Percentiles rank a stretch among this genome's conserved stretches.
Conservation (phyloP, 2,888 invertebrate species). For the Pollenia angustigena region DNA sequence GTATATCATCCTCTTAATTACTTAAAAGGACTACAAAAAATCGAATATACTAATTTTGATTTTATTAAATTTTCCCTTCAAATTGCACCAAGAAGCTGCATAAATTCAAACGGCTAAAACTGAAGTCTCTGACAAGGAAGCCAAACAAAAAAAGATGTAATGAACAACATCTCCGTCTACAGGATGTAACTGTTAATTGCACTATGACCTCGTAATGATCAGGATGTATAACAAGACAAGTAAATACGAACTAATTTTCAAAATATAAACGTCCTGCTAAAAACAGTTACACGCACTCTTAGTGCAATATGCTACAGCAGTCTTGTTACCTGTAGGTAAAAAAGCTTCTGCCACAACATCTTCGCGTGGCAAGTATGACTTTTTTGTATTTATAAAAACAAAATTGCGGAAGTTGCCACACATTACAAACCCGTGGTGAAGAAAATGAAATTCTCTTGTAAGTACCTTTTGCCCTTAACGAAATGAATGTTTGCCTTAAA, state of each 20-base stretch:
- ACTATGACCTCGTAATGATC: slow-evolving; percentile 72
- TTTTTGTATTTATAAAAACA: slow-evolving; percentile 46
- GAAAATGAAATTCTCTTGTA: slow-evolving; percentile 50
- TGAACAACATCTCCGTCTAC: slow-evolving; percentile 35
- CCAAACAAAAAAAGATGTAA: slow-evolving; percentile 37
- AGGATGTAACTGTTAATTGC: slow-evolving; percentile 72
- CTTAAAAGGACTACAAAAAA: slow-evolving; percentile 8
- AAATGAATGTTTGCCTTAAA: slow-evolving; percentile 15
- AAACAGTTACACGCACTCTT: slow-evolving; percentile 1
- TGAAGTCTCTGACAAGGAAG: slow-evolving; percentile 33
- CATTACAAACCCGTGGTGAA: slow-evolving; percentile 33
- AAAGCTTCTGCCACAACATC: slow-evolving; percentile 52
- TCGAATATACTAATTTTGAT: slow-evolving; percentile 30
- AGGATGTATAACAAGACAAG: slow-evolving; percentile 61
- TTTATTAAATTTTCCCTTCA: slow-evolving; percentile 66
- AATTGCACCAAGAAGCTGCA: slow-evolving; percentile 61
- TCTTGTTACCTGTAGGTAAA: slow-evolving; percentile 39
- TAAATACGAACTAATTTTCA: slow-evolving; percentile 64
- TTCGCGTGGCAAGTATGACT: slow-evolving; percentile 57
- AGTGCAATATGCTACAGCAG: neutral
- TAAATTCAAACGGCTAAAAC: slow-evolving; percentile 43
- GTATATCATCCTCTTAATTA: slow-evolving; percentile 40
- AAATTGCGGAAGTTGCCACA: slow-evolving; percentile 63
- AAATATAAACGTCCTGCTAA: slow-evolving; percentile 43
- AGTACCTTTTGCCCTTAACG: slow-evolving; percentile 4